phyloP scores from a whole-genome alignment of 2,113 vertebrate genomes.

The Pipra filicauda region DNA sequence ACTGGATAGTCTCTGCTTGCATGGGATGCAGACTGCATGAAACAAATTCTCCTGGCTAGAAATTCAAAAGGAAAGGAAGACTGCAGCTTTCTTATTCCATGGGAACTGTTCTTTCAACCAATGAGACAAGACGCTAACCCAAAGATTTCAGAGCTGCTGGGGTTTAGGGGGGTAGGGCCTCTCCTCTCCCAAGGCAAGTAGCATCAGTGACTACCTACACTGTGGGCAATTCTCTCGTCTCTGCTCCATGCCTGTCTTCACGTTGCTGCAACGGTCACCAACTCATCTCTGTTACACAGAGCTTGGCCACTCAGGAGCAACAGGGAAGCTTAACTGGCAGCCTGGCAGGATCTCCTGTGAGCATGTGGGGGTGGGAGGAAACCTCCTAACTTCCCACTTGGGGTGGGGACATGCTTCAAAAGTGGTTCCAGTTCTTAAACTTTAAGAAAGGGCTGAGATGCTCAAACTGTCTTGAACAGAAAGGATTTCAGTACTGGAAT shows the following conservation, averaged over 20 bases:
- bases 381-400: neutral
- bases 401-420: neutral
- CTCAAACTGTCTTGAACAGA: neutral
- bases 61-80: neutral
- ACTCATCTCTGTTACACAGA: neutral
- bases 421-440: slow-evolving; percentile 9
- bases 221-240: neutral
- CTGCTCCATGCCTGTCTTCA: neutral
- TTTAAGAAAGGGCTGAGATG: slow-evolving; percentile 18
- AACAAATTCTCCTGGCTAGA: neutral
- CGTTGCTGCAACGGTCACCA: neutral
- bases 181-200: neutral
- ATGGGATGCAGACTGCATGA: neutral
- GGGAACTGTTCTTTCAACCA: neutral
- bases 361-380: neutral
- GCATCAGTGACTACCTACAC: neutral
- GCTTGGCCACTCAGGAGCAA: neutral
- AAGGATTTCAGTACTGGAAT: neutral
- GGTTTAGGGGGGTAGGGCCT: neutral
- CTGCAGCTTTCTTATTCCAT: neutral
- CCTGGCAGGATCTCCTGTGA: neutral
- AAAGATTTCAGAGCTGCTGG: neutral
- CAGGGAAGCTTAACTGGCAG: neutral
- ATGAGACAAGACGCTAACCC: neutral
- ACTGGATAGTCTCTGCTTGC: neutral